A percentile compares a stretch with the other conserved stretches of the same genome.
Evolutionary conservation across 2,113 vertebrate species (phyloP).

Genomic region (Arothron firmamentum): DNA sequence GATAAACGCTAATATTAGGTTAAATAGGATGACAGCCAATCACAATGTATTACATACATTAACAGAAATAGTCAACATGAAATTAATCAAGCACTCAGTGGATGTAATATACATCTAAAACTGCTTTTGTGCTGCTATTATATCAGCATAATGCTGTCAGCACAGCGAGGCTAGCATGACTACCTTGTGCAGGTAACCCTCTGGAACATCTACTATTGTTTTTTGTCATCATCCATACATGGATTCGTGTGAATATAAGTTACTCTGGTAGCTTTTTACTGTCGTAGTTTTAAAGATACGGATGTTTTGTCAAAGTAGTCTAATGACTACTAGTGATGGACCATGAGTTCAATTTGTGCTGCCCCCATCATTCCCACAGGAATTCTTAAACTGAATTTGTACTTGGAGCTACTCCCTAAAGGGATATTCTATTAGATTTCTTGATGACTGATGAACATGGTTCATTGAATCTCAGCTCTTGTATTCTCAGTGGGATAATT

Average conservation of each 20-base stretch:
- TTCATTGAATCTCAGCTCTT: conserved; percentile 62
- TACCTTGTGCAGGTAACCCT: too few species aligned
- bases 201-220: too few species aligned
- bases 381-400: conserved; percentile 68
- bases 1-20: too few species aligned
- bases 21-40: too few species aligned
- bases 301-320: conserved; percentile 40
- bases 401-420: conserved; percentile 57
- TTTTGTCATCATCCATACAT: too few species aligned
- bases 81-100: too few species aligned
- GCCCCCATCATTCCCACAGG: conserved; percentile 53
- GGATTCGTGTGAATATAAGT: neutral
- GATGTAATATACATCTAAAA: too few species aligned
- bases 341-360: conserved; percentile 61
- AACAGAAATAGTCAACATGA: too few species aligned
- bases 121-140: too few species aligned
- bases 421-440: conserved; percentile 74
- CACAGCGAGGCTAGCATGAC: too few species aligned
- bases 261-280: conserved; percentile 7
- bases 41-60: too few species aligned
- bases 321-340: conserved; percentile 50
- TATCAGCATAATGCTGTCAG: too few species aligned
- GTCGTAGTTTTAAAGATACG: conserved; percentile 1
- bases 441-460: conserved; percentile 74
- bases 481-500: conserved; percentile 63